Percentiles rank a stretch among this genome's conserved stretches.
phyloP scores from a whole-genome alignment of 2,797 vertebrate genomes.

The Hoplostethus atlanticus region DNA sequence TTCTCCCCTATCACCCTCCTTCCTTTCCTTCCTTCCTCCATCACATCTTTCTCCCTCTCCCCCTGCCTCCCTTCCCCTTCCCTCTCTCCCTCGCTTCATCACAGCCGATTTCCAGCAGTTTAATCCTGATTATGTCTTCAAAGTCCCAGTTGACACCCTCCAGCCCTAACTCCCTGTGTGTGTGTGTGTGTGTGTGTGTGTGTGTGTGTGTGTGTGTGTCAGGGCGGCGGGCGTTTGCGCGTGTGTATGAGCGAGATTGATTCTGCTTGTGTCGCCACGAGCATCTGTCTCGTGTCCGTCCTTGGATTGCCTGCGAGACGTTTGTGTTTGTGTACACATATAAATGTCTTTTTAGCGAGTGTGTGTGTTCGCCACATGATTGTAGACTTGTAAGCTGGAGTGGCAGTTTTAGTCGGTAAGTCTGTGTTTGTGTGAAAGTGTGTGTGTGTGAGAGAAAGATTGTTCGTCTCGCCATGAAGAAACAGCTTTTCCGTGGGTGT shows the following conservation, averaged over 20 bases:
- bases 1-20: not conserved
- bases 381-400: constrained; percentile 26
- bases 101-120: constrained; percentile 58
- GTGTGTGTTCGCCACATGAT: constrained; percentile 3
- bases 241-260: not conserved
- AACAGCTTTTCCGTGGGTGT: constrained; percentile 26
- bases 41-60: too few relatives aligned
- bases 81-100: constrained; percentile 30
- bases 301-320: constrained; percentile 5
- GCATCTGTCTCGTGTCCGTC: constrained; percentile 23
- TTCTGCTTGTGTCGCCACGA: not conserved
- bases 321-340: not conserved
- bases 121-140: constrained; percentile 67
- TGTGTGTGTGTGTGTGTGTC: not conserved
- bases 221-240: too few relatives aligned
- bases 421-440: constrained; percentile 11
- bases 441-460: not conserved
- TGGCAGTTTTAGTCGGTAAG: constrained; percentile 29
- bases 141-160: constrained; percentile 57
- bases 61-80: not conserved
- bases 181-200: constrained; percentile 1
- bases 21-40: not conserved
- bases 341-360: not conserved
- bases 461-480: constrained; percentile 24
- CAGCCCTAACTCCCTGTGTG: constrained; percentile 20